phyloP scores from a whole-genome alignment of 2,113 vertebrate genomes.

The Vombatus ursinus region DNA sequence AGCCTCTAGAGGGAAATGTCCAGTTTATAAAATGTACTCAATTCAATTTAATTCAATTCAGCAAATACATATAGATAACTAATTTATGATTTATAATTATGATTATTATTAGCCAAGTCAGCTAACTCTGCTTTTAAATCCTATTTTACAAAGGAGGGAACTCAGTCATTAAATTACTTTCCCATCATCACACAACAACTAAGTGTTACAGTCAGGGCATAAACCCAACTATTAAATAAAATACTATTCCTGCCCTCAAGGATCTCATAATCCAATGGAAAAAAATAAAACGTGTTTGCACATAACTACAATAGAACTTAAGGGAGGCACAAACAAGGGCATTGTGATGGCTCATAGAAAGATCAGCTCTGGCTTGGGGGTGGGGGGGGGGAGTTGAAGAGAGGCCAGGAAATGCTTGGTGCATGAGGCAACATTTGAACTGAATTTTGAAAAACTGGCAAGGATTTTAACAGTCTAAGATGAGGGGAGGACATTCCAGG shows the following conservation, averaged over 20 bases:
- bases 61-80: neutral
- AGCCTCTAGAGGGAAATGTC: neutral
- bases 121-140: neutral
- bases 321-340: too few relatives aligned
- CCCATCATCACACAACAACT: neutral
- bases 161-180: neutral
- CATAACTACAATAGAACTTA: too few relatives aligned
- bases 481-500: too few relatives aligned
- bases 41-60: neutral
- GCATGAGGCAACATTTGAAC: too few relatives aligned
- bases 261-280: neutral
- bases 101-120: neutral
- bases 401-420: too few relatives aligned
- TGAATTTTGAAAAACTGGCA: too few relatives aligned
- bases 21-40: neutral
- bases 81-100: neutral
- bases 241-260: neutral
- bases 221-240: neutral
- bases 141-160: too few relatives aligned
- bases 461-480: too few relatives aligned
- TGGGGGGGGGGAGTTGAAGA: too few relatives aligned
- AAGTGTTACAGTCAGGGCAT: neutral
- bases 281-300: neutral
- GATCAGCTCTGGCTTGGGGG: too few relatives aligned
- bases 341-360: too few relatives aligned